Evolutionary conservation across 53 echinoderm and acorn worm genomes (phyloP).

Genomic region (Hippasteria phrygiana): DNA sequence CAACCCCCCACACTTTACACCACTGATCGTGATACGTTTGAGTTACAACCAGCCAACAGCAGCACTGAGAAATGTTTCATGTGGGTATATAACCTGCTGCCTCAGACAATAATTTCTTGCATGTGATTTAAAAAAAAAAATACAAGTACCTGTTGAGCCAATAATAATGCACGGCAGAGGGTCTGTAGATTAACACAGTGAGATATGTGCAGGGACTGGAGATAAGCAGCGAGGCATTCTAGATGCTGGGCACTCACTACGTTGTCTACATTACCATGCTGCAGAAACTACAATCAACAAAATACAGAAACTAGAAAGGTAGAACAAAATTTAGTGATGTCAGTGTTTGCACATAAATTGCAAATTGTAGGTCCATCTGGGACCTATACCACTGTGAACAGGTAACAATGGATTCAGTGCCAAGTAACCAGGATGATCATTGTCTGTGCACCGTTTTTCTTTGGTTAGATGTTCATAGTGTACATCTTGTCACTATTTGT

Average conservation of each 20-base stretch:
- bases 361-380: background rate
- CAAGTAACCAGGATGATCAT: background rate
- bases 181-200: background rate
- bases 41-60: background rate
- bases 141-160: constrained; percentile 38
- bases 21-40: background rate
- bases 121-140: background rate
- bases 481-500: background rate
- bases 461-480: too few relatives aligned
- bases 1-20: too few relatives aligned
- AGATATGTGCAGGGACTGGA: constrained; percentile 27
- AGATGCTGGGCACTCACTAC: constrained; percentile 19
- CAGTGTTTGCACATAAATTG: background rate
- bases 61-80: background rate
- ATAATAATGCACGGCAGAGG: background rate
- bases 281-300: constrained; percentile 6
- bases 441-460: background rate
- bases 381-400: background rate
- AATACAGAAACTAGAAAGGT: background rate
- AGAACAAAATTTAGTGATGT: background rate
- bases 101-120: background rate
- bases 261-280: constrained; percentile 16
- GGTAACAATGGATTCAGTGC: too few relatives aligned
- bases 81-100: background rate
- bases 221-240: constrained; percentile 11